A percentile compares a stretch with the other conserved stretches of the same genome.
Conservation (phyloP, 2,113 vertebrate genomes). For the Nothobranchius kuhntae region DNA sequence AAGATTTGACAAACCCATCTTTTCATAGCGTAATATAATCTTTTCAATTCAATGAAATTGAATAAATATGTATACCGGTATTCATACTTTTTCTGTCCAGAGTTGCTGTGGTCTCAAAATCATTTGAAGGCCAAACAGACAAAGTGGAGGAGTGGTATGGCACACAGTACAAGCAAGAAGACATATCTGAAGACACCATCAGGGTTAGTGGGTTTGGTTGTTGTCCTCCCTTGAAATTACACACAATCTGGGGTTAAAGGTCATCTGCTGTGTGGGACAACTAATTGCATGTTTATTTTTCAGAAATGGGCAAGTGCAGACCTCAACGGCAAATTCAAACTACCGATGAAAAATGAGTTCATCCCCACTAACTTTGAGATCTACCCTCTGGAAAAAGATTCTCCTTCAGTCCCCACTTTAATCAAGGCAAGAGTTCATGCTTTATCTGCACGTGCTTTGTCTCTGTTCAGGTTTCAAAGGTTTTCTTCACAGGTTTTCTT, state of each 20-base stretch:
- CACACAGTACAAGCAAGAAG: slow-evolving; percentile 96
- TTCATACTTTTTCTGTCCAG: slow-evolving; percentile 69
- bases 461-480: neutral
- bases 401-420: slow-evolving; percentile 86
- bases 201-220: slow-evolving; percentile 74
- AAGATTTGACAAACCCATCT: too few species aligned
- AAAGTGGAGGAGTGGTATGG: slow-evolving; percentile 94
- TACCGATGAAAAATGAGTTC: slow-evolving; percentile 97
- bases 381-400: slow-evolving; percentile 91
- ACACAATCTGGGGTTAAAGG: neutral
- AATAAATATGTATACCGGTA: too few species aligned
- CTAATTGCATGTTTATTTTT: slow-evolving; percentile 17
- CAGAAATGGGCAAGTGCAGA: slow-evolving; percentile 96
- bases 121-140: slow-evolving; percentile 95
- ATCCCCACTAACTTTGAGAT: slow-evolving; percentile 98
- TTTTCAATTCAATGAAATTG: too few species aligned
- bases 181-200: slow-evolving; percentile 86
- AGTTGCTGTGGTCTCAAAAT: slow-evolving; percentile 93
- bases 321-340: slow-evolving; percentile 94
- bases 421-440: slow-evolving; percentile 84
- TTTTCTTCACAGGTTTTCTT: neutral
- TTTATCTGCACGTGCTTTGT: neutral
- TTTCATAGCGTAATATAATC: too few species aligned
- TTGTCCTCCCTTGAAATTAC: neutral
- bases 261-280: too few species aligned